phyloP scores from a whole-genome alignment of 2,113 vertebrate species.

The Monopterus albus region DNA sequence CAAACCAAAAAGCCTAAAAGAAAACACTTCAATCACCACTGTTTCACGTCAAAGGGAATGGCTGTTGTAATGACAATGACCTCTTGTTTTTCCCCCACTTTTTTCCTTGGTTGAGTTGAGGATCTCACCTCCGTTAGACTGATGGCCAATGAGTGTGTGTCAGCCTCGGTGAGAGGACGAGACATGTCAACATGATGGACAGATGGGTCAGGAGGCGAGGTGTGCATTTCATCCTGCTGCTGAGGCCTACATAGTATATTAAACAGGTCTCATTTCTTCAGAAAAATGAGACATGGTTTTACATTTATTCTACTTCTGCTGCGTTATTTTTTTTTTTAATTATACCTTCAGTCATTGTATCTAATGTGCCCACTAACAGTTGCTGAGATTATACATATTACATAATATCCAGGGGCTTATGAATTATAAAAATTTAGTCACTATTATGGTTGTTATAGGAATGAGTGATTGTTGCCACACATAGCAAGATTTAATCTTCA shows the following conservation, averaged over 20 bases:
- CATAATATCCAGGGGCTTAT: slow-evolving; percentile 75
- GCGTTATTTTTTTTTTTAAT: slow-evolving; percentile 66
- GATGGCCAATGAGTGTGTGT: slow-evolving; percentile 22
- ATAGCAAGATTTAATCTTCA: slow-evolving; percentile 80
- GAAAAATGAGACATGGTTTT: slow-evolving; percentile 73
- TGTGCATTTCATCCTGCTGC: slow-evolving; percentile 63
- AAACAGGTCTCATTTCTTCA: slow-evolving; percentile 75
- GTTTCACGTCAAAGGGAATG: slow-evolving; percentile 76
- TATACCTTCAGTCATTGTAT: slow-evolving; percentile 78
- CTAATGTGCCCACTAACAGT: slow-evolving; percentile 77
- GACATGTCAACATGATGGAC: not conserved
- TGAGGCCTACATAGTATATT: slow-evolving; percentile 71
- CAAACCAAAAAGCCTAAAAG: slow-evolving; percentile 82
- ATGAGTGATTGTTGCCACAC: slow-evolving; percentile 81
- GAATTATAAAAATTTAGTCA: slow-evolving; percentile 76
- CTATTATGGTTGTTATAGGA: slow-evolving; percentile 81
- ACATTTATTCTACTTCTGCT: slow-evolving; percentile 75
- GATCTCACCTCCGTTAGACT: slow-evolving; percentile 41
- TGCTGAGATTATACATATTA: slow-evolving; percentile 77
- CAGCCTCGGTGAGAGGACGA: slow-evolving; percentile 26
- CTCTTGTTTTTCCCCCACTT: slow-evolving; percentile 24
- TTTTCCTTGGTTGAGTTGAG: slow-evolving; percentile 48
- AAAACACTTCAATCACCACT: slow-evolving; percentile 71
- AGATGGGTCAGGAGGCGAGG: slow-evolving; percentile 35
- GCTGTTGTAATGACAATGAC: slow-evolving; percentile 68